Percentiles rank a stretch among this genome's conserved stretches.
These are phyloP conservation scores for Philaethria dido DNA, from an alignment of 2,888 invertebrate species.

Conservation along the genomic window DNA sequence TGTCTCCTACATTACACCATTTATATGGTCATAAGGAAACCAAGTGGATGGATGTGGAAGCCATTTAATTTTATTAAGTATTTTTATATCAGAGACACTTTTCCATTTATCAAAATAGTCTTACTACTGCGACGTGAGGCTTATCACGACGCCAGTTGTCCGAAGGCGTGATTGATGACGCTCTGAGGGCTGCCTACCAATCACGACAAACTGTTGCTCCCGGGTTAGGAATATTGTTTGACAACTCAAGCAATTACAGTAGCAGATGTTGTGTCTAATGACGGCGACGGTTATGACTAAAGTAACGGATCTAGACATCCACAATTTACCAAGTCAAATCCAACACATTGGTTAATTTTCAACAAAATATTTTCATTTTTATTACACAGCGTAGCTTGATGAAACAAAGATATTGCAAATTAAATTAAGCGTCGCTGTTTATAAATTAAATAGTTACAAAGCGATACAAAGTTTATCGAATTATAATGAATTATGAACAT, in stretches of 20 bases:
- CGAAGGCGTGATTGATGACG: constrained; percentile 25
- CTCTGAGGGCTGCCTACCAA: constrained; percentile 14
- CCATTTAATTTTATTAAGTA: neutral
- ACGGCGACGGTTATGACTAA: constrained; percentile 18
- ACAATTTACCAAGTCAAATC: constrained; percentile 6
- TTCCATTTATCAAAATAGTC: constrained; percentile 32
- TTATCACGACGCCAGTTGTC: constrained; percentile 23
- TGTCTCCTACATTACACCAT: too few relatives aligned
- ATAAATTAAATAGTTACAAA: neutral
- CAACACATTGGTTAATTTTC: constrained; percentile 2
- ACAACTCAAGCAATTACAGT: constrained; percentile 31
- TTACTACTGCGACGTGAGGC: constrained; percentile 16
- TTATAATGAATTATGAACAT: too few relatives aligned
- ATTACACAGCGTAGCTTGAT: neutral
- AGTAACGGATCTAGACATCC: constrained; percentile 11
- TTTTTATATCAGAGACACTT: neutral
- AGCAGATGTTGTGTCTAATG: constrained; percentile 28
- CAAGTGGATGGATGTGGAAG: too few relatives aligned
- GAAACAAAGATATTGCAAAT: neutral
- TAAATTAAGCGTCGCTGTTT: neutral
- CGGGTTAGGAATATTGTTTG: constrained; percentile 29
- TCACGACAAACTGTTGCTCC: constrained; percentile 33
- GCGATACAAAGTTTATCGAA: too few relatives aligned
- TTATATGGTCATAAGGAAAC: neutral
- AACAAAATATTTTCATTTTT: neutral